A percentile compares a stretch with the other conserved stretches of the same genome.
phyloP scores from a whole-genome alignment of 2,113 vertebrate genomes.

The Micronycteris hirsuta region DNA sequence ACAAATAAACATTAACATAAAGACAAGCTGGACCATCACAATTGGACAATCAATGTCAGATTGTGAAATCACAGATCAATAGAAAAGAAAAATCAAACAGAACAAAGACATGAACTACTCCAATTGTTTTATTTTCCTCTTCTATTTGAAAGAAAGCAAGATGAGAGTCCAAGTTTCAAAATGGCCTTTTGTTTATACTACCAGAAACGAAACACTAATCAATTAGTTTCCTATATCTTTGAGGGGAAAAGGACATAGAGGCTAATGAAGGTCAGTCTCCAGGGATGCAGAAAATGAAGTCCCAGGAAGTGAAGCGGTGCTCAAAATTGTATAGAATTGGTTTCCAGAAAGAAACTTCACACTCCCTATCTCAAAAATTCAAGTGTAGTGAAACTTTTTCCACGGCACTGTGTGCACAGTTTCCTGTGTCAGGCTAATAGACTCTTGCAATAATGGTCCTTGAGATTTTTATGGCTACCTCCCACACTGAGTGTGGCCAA shows the following conservation, averaged over 20 bases:
- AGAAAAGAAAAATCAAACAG: not conserved
- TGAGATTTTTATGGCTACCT: not conserved
- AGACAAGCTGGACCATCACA: not conserved
- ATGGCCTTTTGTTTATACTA: not conserved
- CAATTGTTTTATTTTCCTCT: not conserved
- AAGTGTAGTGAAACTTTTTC: not conserved
- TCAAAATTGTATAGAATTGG: not conserved
- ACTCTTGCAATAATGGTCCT: not conserved
- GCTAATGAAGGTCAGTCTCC: not conserved
- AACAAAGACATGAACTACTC: not conserved
- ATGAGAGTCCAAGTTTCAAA: not conserved
- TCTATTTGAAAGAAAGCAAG: not conserved
- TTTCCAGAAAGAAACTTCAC: not conserved
- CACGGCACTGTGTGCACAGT: fast-evolving
- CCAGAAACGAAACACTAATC: not conserved
- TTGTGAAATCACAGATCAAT: not conserved
- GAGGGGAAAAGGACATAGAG: not conserved
- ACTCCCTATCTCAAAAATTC: not conserved
- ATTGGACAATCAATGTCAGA: not conserved
- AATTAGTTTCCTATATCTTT: not conserved
- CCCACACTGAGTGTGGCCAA: not conserved
- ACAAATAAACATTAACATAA: not conserved
- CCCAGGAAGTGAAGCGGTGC: not conserved
- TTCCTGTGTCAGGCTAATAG: not conserved
- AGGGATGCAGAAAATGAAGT: not conserved